Evolutionary conservation across 2,888 invertebrate species (phyloP).

Genomic region (Pelosia muscerda): DNA sequence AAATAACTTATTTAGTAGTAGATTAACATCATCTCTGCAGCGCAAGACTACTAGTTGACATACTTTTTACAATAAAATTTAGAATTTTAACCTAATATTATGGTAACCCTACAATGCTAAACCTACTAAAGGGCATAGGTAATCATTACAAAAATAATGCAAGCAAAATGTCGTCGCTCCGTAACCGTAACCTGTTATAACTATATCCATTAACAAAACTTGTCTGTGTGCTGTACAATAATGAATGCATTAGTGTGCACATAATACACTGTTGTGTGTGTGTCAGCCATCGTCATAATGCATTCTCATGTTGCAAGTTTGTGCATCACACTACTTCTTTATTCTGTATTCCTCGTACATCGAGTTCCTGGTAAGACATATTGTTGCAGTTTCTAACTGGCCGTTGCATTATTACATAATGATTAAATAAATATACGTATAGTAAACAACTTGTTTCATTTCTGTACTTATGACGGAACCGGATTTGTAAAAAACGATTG

Average conservation of each 20-base stretch:
- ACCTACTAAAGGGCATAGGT: not conserved
- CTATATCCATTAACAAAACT: conserved; percentile 15
- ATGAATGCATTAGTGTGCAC: conserved; percentile 38
- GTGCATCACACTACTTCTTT: conserved; percentile 65
- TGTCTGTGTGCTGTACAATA: conserved; percentile 25
- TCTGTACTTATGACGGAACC: not conserved
- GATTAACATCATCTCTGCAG: too few species aligned
- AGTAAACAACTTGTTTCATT: not conserved
- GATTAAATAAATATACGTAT: not conserved
- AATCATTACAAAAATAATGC: not conserved
- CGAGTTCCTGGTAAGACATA: conserved; percentile 81
- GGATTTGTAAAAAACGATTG: not conserved
- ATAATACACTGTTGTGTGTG: conserved; percentile 21
- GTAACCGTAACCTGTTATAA: not conserved
- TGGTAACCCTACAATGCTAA: not conserved
- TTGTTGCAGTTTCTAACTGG: conserved; percentile 43
- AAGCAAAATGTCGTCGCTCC: not conserved
- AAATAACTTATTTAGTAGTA: too few species aligned
- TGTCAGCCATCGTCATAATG: conserved; percentile 49
- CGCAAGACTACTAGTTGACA: too few species aligned
- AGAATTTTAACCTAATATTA: not conserved
- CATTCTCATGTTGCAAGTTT: conserved; percentile 59
- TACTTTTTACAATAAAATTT: too few species aligned
- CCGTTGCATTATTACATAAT: conserved; percentile 7
- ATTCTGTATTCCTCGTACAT: conserved; percentile 79